Evolutionary conservation across 2,797 vertebrate genomes (phyloP).

Genomic region (Myoxocephalus aenaeus): DNA sequence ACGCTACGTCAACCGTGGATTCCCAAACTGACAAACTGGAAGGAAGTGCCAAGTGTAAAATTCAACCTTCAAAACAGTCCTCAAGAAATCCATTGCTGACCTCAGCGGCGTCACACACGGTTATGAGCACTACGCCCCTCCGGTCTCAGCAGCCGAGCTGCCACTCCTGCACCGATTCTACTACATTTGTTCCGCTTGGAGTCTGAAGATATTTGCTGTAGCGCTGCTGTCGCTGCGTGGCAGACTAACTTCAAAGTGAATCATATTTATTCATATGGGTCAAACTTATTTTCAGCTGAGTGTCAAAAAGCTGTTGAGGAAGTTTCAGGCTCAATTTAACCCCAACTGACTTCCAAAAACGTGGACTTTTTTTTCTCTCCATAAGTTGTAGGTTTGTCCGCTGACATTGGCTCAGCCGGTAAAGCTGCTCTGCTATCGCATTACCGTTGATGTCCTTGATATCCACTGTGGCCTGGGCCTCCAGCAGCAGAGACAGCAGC

Average conservation of each 20-base stretch:
- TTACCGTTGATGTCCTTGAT: constrained; percentile 96
- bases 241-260: constrained; percentile 64
- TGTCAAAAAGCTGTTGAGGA: constrained; percentile 44
- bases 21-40: constrained; percentile 4
- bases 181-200: constrained; percentile 30
- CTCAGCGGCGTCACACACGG: constrained; percentile 2
- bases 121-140: constrained; percentile 22
- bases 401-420: background rate
- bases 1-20: background rate
- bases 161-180: constrained; percentile 32
- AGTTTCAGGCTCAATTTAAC: constrained; percentile 42
- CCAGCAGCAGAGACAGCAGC: constrained; percentile 92
- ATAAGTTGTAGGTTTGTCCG: constrained; percentile 4
- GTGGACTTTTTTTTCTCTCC: background rate
- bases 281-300: constrained; percentile 52
- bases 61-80: constrained; percentile 17
- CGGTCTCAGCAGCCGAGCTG: constrained; percentile 18
- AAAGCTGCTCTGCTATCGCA: constrained; percentile 12
- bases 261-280: constrained; percentile 57
- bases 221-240: constrained; percentile 28
- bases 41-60: background rate
- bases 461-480: constrained; percentile 94
- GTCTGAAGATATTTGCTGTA: constrained; percentile 43
- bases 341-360: constrained; percentile 19
- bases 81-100: constrained; percentile 11